Percentiles rank a stretch among this genome's conserved stretches.
Evolutionary conservation across 1,140 invertebrate genomes (phyloP).

Genomic region (Maconellicoccus hirsutus): DNA sequence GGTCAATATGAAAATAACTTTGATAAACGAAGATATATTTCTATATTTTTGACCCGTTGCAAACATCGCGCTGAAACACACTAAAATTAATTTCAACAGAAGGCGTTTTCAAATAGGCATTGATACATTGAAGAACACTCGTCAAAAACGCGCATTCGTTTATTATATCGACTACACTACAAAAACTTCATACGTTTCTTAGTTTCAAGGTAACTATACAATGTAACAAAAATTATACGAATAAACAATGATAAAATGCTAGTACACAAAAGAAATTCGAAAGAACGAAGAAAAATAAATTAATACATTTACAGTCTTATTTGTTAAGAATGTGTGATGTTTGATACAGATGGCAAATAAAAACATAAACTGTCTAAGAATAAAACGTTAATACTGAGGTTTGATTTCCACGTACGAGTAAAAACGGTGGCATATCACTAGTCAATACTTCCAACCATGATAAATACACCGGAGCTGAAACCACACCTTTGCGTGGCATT

Average conservation of each 20-base stretch:
- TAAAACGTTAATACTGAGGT: slow-evolving; percentile 93
- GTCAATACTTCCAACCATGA: slow-evolving; percentile 90
- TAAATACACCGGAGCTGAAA: slow-evolving; percentile 81
- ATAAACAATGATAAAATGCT: background rate
- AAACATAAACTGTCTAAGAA: slow-evolving; percentile 44
- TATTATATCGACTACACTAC: too few species aligned
- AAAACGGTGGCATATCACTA: slow-evolving; percentile 72
- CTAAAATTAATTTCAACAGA: too few species aligned
- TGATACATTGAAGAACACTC: too few species aligned
- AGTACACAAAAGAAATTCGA: background rate
- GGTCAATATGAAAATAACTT: background rate
- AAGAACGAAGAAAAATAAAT: background rate
- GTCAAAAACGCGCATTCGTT: too few species aligned
- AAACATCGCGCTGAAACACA: too few species aligned
- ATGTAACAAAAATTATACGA: background rate
- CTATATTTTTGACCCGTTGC: too few species aligned
- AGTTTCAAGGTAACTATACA: too few species aligned
- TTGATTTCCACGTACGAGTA: slow-evolving; percentile 90
- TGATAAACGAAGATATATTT: background rate
- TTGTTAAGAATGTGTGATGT: background rate
- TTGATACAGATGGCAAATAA: background rate
- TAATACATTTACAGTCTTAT: slow-evolving; percentile 1
- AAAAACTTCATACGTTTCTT: too few species aligned
- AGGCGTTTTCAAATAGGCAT: too few species aligned
- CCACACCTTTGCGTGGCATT: slow-evolving; percentile 78